Conservation (phyloP, 2,797 vertebrate species). For the Botia kubotai region DNA sequence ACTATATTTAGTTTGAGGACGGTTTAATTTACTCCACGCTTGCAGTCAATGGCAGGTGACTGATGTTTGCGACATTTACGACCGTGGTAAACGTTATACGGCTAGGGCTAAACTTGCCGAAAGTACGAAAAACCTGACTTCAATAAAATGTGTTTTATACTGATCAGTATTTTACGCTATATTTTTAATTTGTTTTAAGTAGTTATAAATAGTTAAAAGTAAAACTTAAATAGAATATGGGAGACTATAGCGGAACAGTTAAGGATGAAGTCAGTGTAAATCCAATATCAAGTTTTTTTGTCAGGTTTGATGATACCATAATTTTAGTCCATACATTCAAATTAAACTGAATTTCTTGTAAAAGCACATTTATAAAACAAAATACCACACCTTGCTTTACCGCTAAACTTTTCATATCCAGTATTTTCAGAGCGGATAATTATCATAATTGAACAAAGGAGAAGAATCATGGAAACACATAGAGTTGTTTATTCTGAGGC, state of each 20-base stretch:
- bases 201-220: too few species aligned
- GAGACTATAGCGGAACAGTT: too few species aligned
- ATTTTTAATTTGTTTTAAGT: too few species aligned
- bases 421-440: not conserved
- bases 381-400: not conserved
- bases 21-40: slow-evolving; percentile 23
- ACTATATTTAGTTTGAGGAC: not conserved
- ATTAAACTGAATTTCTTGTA: too few species aligned
- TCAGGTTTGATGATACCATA: too few species aligned
- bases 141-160: too few species aligned
- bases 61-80: slow-evolving; percentile 41
- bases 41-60: slow-evolving; percentile 63
- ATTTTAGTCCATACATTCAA: too few species aligned
- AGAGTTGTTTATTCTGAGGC: slow-evolving; percentile 77
- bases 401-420: not conserved
- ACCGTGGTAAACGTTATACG: slow-evolving; percentile 48
- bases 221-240: too few species aligned
- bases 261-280: too few species aligned
- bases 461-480: slow-evolving; percentile 57
- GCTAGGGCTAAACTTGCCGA: not conserved
- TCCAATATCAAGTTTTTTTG: too few species aligned
- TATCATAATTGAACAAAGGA: slow-evolving; percentile 2
- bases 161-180: too few species aligned
- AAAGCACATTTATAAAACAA: too few species aligned
- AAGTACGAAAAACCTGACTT: not conserved